Conservation (phyloP, 2,113 vertebrate genomes). For the Pagrus major region DNA sequence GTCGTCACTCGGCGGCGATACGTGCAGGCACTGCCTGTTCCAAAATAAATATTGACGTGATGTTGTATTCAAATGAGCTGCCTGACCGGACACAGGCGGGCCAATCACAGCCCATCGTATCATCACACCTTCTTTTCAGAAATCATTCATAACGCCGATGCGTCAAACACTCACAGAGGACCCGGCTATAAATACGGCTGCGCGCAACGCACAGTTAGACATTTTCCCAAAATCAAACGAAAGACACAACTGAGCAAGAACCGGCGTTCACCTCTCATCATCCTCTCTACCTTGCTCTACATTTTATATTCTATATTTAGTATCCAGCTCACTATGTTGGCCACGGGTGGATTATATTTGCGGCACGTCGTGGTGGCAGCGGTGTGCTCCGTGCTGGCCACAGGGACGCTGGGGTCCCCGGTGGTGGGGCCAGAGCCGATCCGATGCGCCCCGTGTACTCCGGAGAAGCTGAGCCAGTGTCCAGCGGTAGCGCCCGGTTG, state of each 20-base stretch:
- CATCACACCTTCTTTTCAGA: constrained; percentile 87
- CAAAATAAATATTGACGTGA: constrained; percentile 83
- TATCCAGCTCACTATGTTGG: constrained; percentile 51
- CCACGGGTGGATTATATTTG: constrained; percentile 75
- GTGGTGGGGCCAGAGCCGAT: constrained; percentile 80
- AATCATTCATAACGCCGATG: constrained; percentile 87
- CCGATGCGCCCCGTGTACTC: constrained; percentile 89
- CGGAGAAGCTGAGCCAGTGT: constrained; percentile 88
- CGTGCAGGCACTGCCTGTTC: constrained; percentile 71
- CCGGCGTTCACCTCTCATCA: constrained; percentile 23
- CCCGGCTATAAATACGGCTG: constrained; percentile 85
- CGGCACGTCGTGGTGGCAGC: constrained; percentile 72
- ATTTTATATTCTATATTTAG: constrained; percentile 51
- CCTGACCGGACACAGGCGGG: constrained; percentile 63
- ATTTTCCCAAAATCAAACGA: constrained; percentile 76
- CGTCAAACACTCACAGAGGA: constrained; percentile 84
- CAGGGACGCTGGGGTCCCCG: constrained; percentile 63
- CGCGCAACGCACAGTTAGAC: constrained; percentile 78
- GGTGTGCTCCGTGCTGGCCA: constrained; percentile 74
- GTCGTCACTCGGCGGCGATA: constrained; percentile 75
- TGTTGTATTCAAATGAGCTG: constrained; percentile 82
- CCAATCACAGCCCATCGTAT: constrained; percentile 81
- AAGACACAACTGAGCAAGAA: constrained; percentile 62
- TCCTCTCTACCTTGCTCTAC: constrained; percentile 40
- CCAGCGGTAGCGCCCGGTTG: constrained; percentile 86